Base-by-base conservation (phyloP, 1,140 invertebrate species). In the Ceratosolen fusciceps region DNA sequence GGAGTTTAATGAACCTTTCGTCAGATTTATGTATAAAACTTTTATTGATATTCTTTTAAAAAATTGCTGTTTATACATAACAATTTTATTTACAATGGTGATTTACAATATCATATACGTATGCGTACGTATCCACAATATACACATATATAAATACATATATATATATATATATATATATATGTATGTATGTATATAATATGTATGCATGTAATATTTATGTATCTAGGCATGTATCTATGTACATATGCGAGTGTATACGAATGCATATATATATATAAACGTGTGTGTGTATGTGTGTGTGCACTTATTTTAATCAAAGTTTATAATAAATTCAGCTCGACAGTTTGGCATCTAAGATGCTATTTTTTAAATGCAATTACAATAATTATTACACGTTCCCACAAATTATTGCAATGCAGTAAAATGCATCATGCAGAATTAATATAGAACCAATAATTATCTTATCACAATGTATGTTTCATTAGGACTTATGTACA, bases 361-460 rank as follows among this genome's bases (percentile, higher is more conserved):
- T n/a, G 21, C 56, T 60, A 29, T 56, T 70, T 72, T 72, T 62
- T 54, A 79, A 67, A 79, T 73, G 71, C 60, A 79, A 67, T 79
- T 52, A 68, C 62, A 79, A 68, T 74, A 34, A 49, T 62, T 74
- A 74, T 79, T 79, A 79, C 77, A 79, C 71, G 26, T 79, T 65
- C 58, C 58, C 71, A 56, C 26, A 31, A 52, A 65, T 65, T 73
- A 79, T 79, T 74, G 71, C 62, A 79, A 68, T 58, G 77, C 68
- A 58, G 24, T 31, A 65, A 76, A 68, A 76, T 76, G n/a, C 47
- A 56, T 43, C n/a, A 65, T 16, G 31, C 29, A 34, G 31, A 34
- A 34, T 62, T 9, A 26, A 65, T 74, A 73, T 47, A 56, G 24
- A 56, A 67, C 26, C 19, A 68, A 14, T 19, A 58, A 54, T 67